These are phyloP conservation scores for Bujurquina vittata DNA, from an alignment of 2,113 vertebrate genomes.

Conservation along the genomic window DNA sequence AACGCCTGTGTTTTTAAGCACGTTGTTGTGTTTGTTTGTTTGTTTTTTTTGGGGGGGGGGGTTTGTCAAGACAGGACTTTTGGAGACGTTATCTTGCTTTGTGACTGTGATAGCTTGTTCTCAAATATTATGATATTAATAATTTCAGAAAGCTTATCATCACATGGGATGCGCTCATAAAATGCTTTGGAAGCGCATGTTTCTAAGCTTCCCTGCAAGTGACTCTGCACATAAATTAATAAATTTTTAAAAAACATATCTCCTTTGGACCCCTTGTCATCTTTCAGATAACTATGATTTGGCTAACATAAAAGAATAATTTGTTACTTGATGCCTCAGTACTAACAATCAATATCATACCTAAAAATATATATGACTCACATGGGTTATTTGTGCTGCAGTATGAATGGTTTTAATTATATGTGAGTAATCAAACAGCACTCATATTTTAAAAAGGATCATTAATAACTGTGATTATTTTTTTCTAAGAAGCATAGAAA, in stretches of 20 bases:
- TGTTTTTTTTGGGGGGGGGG: too few relatives aligned
- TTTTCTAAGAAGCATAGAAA: neutral
- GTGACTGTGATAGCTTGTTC: neutral
- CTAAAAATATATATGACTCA: neutral
- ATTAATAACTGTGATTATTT: neutral
- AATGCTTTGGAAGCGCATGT: neutral
- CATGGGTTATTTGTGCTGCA: neutral
- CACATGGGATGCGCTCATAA: neutral
- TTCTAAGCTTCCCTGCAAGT: neutral
- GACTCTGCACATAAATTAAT: too few relatives aligned
- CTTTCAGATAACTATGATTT: neutral
- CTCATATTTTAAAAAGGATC: neutral
- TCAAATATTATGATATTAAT: neutral
- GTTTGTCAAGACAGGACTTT: neutral
- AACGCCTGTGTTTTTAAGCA: neutral
- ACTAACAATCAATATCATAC: neutral
- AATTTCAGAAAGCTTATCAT: neutral
- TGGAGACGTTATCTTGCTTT: neutral
- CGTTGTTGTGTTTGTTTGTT: too few relatives aligned
- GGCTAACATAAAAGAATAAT: neutral
- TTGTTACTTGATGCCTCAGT: neutral
- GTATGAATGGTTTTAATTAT: too few relatives aligned
- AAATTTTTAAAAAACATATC: neutral
- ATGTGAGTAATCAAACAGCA: too few relatives aligned
- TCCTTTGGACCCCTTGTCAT: neutral